Percentiles rank a stretch among this genome's conserved stretches.
Conservation (phyloP, 2,113 vertebrate genomes). For the Shinisaurus crocodilurus region DNA sequence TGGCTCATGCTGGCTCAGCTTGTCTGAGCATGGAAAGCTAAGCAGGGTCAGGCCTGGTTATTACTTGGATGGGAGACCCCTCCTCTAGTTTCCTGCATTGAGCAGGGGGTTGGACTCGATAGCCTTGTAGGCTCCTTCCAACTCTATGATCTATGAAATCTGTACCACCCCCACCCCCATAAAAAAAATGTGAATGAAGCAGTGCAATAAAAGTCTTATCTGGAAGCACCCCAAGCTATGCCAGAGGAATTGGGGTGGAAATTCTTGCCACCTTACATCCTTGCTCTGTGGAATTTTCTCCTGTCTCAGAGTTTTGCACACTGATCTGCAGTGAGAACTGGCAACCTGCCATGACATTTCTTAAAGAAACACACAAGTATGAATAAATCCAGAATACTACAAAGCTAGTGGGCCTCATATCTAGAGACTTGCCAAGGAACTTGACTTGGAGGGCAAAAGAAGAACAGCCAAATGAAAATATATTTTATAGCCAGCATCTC, state of each 20-base stretch:
- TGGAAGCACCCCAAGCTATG: background rate
- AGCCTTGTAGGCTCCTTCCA: no score
- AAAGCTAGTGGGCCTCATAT: background rate
- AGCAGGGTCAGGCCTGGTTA: no score
- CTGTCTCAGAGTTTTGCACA: background rate
- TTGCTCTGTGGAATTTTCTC: background rate
- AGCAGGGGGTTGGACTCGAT: no score
- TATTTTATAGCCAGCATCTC: background rate
- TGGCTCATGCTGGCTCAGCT: no score
- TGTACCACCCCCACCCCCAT: no score
- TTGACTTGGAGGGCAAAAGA: background rate
- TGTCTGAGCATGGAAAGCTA: no score
- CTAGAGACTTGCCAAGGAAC: rapidly evolving
- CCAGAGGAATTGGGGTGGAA: background rate
- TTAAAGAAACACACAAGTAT: background rate
- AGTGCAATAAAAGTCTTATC: no score
- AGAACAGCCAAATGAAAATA: background rate
- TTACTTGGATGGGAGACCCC: no score
- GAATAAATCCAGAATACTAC: background rate
- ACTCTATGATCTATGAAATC: no score
- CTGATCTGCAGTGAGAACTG: background rate
- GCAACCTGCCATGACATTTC: rapidly evolving
- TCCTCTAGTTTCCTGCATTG: no score
- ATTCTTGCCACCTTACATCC: background rate
- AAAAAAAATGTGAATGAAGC: no score